Evolutionary conservation across 2,113 vertebrate genomes (phyloP).

Genomic region (Rhea americana): DNA sequence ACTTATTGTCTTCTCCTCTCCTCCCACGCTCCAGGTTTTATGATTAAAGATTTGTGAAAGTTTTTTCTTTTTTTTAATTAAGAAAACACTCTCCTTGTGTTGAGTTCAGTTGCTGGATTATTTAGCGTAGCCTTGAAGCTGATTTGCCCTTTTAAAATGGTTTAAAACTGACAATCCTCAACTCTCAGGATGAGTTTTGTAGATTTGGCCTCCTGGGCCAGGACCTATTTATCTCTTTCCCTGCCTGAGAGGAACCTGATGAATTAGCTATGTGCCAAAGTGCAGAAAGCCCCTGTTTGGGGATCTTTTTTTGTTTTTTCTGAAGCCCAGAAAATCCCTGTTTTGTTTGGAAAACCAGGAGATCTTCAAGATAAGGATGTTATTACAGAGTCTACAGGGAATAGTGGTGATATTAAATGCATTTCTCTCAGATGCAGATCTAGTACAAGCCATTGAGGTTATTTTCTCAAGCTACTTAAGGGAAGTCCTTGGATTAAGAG

Average conservation of each 20-base stretch:
- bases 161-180: not conserved
- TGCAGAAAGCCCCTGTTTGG: not conserved
- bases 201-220: not conserved
- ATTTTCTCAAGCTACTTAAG: not conserved
- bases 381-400: not conserved
- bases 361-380: not conserved
- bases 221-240: not conserved
- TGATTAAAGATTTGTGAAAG: not conserved
- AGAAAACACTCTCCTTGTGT: not conserved
- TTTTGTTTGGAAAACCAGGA: not conserved
- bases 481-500: not conserved
- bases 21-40: not conserved
- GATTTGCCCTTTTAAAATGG: not conserved
- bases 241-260: not conserved
- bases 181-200: not conserved
- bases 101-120: not conserved
- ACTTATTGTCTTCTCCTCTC: not conserved
- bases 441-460: not conserved
- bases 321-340: not conserved
- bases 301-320: too few relatives aligned
- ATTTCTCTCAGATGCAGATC: not conserved
- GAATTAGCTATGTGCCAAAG: not conserved
- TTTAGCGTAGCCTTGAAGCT: not conserved
- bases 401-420: not conserved
- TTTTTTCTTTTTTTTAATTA: not conserved